Evolutionary conservation across 2,888 invertebrate genomes (phyloP).

Genomic region (Sympetrum striolatum): DNA sequence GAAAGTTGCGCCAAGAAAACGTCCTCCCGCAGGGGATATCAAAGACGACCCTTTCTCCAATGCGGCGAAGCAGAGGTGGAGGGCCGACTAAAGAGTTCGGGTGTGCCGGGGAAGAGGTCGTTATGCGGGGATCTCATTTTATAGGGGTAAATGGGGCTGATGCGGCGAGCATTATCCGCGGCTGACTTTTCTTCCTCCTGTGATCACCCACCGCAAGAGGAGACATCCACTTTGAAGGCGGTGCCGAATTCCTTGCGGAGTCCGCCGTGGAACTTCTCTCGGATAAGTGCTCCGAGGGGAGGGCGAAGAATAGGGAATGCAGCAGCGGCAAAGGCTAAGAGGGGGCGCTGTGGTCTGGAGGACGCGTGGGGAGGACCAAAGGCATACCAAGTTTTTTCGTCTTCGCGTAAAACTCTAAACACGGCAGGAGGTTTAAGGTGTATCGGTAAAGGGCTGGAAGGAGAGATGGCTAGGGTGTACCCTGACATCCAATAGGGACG

Average conservation of each 20-base stretch:
- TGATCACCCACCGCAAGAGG: constrained; percentile 11
- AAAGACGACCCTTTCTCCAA: not conserved
- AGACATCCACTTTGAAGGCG: constrained; percentile 27
- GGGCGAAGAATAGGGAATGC: constrained; percentile 17
- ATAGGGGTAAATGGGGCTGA: not conserved
- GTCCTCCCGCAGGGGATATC: not conserved
- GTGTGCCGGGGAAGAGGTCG: not conserved
- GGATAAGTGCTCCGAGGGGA: not conserved
- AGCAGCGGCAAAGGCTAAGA: not conserved
- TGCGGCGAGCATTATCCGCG: not conserved
- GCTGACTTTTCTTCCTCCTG: not conserved
- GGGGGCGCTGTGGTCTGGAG: not conserved
- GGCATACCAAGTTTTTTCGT: constrained; percentile 19
- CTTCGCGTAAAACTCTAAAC: not conserved
- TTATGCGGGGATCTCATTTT: not conserved
- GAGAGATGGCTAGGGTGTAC: not conserved
- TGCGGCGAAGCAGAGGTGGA: not conserved
- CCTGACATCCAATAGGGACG: not conserved
- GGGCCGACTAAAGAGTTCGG: not conserved
- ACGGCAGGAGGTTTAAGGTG: not conserved
- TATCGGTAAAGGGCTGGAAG: not conserved
- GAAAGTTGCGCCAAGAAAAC: not conserved
- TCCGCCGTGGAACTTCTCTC: not conserved
- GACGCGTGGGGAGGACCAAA: not conserved
- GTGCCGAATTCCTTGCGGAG: constrained; percentile 34